Evolutionary conservation across 2,113 vertebrate species (phyloP).

Genomic region (Myotis davidii): DNA sequence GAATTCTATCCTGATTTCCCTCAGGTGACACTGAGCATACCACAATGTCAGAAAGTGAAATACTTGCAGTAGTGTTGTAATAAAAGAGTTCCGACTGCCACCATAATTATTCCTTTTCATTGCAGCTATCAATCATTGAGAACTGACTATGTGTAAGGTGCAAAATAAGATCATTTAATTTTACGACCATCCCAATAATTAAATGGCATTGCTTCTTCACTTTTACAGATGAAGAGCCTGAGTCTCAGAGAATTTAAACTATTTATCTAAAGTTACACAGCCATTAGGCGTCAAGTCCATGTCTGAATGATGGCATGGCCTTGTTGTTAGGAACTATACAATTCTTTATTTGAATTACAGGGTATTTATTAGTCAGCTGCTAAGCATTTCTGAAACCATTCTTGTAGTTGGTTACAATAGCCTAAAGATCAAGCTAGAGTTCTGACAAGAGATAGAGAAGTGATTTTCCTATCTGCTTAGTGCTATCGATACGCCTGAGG

Average conservation of each 20-base stretch:
- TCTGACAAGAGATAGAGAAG: neutral
- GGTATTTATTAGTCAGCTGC: neutral
- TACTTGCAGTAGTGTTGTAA: neutral
- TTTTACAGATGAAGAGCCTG: neutral
- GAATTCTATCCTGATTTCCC: neutral
- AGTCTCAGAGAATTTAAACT: constrained; percentile 16
- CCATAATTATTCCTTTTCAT: neutral
- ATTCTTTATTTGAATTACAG: neutral
- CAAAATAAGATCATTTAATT: neutral
- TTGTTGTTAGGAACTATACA: neutral
- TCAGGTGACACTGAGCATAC: neutral
- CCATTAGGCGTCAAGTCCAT: neutral
- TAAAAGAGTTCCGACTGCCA: neutral
- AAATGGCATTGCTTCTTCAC: neutral
- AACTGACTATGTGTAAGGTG: neutral
- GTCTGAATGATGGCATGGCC: neutral
- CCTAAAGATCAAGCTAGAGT: neutral
- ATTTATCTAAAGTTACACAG: neutral
- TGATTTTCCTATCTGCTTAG: neutral
- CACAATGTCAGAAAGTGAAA: neutral
- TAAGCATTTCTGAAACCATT: neutral
- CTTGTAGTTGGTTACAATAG: neutral
- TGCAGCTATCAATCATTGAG: neutral
- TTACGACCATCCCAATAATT: neutral
- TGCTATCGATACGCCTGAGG: neutral